Conservation (phyloP, 2,888 invertebrate species). For the Tetrapedia diversipes region DNA sequence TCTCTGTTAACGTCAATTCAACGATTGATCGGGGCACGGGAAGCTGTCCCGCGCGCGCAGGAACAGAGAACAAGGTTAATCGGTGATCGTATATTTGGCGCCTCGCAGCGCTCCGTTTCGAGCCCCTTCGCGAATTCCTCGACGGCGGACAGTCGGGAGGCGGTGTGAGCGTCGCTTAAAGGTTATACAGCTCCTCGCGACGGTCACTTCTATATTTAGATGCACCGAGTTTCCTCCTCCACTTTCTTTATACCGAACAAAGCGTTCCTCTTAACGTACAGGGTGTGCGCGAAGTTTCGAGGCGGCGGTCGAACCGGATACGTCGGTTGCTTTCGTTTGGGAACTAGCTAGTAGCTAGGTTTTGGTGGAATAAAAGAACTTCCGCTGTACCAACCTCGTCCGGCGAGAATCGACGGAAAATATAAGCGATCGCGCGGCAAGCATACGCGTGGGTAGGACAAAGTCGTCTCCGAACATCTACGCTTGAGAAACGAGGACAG, state of each 20-base stretch:
- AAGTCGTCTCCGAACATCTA: no score
- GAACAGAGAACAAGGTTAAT: not conserved
- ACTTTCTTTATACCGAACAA: slow-evolving; percentile 81
- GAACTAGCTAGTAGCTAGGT: no score
- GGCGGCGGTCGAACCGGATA: not conserved
- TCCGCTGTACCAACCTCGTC: no score
- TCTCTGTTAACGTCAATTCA: no score
- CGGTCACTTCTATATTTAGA: slow-evolving; percentile 83
- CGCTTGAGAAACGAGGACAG: no score
- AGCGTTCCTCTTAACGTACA: slow-evolving; percentile 76
- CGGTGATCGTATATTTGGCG: not conserved
- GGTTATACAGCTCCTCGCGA: slow-evolving; percentile 75
- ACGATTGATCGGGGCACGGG: not conserved
- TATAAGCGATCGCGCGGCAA: no score
- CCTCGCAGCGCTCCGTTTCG: not conserved
- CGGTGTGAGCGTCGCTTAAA: slow-evolving; percentile 74
- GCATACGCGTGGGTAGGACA: no score
- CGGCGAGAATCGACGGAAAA: no score
- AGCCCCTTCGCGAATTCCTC: slow-evolving; percentile 24
- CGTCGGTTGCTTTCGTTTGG: slow-evolving; percentile 1
- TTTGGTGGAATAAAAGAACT: no score
- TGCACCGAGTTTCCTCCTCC: slow-evolving; percentile 79
- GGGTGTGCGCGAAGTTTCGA: slow-evolving; percentile 72
- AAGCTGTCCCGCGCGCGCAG: no score
- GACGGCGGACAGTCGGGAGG: slow-evolving; percentile 4